Evolutionary conservation across 1,140 invertebrate genomes (phyloP), one percentile per base, ranked within the genome.

Genomic region (Dreissena polymorpha): DNA sequence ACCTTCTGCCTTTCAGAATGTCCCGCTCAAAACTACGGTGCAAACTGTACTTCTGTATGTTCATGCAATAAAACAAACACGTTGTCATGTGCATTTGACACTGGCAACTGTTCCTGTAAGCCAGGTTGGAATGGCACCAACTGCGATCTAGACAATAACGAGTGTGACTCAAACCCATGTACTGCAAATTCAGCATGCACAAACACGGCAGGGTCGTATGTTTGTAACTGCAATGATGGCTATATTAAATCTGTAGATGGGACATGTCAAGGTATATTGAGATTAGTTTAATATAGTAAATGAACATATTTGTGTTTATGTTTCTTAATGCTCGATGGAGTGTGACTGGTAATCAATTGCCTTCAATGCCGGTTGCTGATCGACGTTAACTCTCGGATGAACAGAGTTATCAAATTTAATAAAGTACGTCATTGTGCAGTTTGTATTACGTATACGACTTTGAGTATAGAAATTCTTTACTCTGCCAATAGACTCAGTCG

Each of bases 141-240:
- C 21, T 60, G 57, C 57, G 12, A 12, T n/a, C 16, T 6, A 18
- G 57, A 60, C 57, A 81, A 85, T 8, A 23, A 60, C 21, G 57
- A 60, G 57, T 60, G 57, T 60, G 3, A 6, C 16, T 6, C 57
- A 23, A 60, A 60, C 21, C 57, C 57, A 5, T 60, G 57, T 12
- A 60, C 16, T 60, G 21, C 16, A 60, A 60, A 60, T 60, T 18
- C 57, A 60, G 21, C 12, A 60, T 60, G 57, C 57, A 60, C 57
- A 60, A 68, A 39, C 29, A 39, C 29, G 14, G 1, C 21, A 2
- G 21, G 29, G 25, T 25, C 55, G 29, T 76, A 76, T 49, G 10
- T 18, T 14, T 76, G 73, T 50, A 64, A 64, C 18, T 76, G 73
- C 76, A 84, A 51, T 53, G 29, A 49, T 0, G 71, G 80, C 8